A percentile compares a stretch with the other conserved stretches of the same genome.
phyloP scores from a whole-genome alignment of 2,888 invertebrate species.

The Troilus luridus region DNA sequence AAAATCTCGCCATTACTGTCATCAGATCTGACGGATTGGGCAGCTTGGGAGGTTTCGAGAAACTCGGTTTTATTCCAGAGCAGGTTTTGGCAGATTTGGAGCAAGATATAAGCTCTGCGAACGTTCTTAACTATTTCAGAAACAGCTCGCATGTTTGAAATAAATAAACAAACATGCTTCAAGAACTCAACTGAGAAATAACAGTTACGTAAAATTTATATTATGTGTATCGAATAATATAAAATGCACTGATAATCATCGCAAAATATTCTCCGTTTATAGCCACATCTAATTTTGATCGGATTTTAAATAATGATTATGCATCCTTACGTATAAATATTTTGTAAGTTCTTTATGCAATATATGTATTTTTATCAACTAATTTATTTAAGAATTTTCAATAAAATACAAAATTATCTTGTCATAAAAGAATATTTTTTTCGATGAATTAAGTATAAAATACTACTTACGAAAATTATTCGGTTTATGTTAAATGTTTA shows the following conservation, averaged over 20 bases:
- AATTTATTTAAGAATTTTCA: too few species aligned
- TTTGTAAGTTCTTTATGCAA: too few species aligned
- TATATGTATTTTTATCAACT: too few species aligned
- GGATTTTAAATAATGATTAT: too few species aligned
- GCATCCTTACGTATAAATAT: too few species aligned
- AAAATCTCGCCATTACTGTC: neutral
- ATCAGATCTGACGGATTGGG: neutral
- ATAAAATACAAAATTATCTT: too few species aligned
- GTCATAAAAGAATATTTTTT: too few species aligned
- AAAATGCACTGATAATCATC: neutral
- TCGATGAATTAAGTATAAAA: too few species aligned
- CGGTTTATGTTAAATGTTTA: too few species aligned
- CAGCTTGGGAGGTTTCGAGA: neutral
- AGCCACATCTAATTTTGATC: too few species aligned
- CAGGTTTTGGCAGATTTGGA: slow-evolving; percentile 28
- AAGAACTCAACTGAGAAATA: neutral
- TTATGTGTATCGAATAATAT: neutral
- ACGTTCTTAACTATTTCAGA: neutral
- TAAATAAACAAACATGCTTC: neutral
- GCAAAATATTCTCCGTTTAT: too few species aligned
- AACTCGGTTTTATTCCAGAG: neutral
- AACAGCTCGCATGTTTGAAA: neutral
- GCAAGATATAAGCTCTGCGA: neutral
- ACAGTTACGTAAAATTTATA: neutral
- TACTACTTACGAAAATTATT: too few species aligned